These are phyloP conservation scores for Acleris sparsana DNA, from an alignment of 2,888 invertebrate genomes.

Conservation along the genomic window DNA sequence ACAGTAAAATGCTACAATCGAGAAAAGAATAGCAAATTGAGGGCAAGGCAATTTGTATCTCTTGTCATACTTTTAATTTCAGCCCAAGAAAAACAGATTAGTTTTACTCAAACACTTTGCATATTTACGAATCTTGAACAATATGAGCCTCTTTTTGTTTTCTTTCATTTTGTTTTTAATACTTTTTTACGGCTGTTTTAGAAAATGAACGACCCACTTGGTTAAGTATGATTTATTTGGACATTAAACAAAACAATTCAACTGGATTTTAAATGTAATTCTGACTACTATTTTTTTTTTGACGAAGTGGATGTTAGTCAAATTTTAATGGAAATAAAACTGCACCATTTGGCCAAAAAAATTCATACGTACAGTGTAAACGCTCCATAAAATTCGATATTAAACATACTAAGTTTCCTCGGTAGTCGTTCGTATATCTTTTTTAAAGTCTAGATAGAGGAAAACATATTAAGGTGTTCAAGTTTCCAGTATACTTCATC, in stretches of 20 bases:
- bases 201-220: slow-evolving; percentile 14
- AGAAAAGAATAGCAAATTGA: slow-evolving; percentile 66
- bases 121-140: slow-evolving; percentile 65
- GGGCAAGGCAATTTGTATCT: slow-evolving; percentile 74
- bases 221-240: slow-evolving; percentile 24
- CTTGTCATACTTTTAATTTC: slow-evolving; percentile 79
- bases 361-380: too few relatives aligned
- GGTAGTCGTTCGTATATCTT: too few relatives aligned
- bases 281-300: too few relatives aligned
- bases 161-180: slow-evolving; percentile 46
- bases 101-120: slow-evolving; percentile 68
- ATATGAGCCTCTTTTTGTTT: slow-evolving; percentile 54
- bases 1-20: slow-evolving; percentile 68
- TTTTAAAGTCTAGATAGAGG: too few relatives aligned
- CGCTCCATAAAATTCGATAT: too few relatives aligned
- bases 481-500: too few relatives aligned
- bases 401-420: too few relatives aligned
- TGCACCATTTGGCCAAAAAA: too few relatives aligned
- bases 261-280: too few relatives aligned
- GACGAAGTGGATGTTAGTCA: too few relatives aligned
- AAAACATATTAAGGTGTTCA: too few relatives aligned
- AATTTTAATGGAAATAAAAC: too few relatives aligned
- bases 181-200: slow-evolving; percentile 18
- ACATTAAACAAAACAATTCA: not conserved
- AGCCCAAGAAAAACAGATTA: slow-evolving; percentile 70